These are phyloP conservation scores for Seira ritae DNA, from an alignment of 2,888 invertebrate species.

Conservation along the genomic window DNA sequence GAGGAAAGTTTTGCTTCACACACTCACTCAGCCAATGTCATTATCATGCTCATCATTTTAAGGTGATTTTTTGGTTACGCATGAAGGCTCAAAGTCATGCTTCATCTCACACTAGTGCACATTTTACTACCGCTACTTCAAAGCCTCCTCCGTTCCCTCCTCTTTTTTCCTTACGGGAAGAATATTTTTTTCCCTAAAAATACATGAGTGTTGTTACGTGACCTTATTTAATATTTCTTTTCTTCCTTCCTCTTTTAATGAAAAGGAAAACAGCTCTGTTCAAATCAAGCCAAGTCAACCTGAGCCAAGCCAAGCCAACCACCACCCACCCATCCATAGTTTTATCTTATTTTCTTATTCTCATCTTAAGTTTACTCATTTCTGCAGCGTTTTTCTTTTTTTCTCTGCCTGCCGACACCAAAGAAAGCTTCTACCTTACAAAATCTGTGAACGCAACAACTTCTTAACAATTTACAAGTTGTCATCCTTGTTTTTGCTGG, in stretches of 20 bases:
- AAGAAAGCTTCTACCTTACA: too few species aligned
- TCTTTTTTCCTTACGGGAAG: too few species aligned
- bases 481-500: background rate
- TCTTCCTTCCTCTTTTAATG: background rate
- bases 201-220: conserved; percentile 22
- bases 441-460: background rate
- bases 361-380: background rate
- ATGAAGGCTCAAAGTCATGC: conserved; percentile 56
- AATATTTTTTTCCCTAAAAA: too few species aligned
- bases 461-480: background rate
- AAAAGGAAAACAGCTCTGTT: too few species aligned
- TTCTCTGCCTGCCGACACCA: background rate
- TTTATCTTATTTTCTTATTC: background rate
- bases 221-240: conserved; percentile 33
- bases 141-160: too few species aligned
- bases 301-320: too few species aligned
- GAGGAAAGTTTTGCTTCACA: too few species aligned
- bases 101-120: conserved; percentile 36
- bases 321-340: background rate
- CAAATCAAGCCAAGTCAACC: too few species aligned
- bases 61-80: conserved; percentile 54
- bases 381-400: background rate
- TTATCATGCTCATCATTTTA: conserved; percentile 50
- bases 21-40: conserved; percentile 21
- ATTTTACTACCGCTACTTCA: too few species aligned